Percentiles rank a stretch among this genome's conserved stretches.
These are phyloP conservation scores for Tapera naevia DNA, from an alignment of 2,797 vertebrate genomes.

Conservation along the genomic window DNA sequence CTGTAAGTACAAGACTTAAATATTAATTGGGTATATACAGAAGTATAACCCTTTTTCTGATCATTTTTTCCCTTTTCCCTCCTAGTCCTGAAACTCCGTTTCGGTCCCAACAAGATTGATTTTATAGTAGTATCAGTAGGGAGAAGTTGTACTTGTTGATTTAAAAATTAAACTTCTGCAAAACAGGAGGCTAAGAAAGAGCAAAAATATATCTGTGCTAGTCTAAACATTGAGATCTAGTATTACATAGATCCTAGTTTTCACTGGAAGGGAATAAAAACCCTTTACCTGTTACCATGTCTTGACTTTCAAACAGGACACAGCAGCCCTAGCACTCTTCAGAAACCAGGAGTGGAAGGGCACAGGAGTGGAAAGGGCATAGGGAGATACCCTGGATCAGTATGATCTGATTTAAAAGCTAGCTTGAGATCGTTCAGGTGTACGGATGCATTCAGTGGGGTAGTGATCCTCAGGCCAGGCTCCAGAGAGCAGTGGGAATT, in stretches of 20 bases:
- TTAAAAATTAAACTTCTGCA: neutral
- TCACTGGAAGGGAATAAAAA: neutral
- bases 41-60: neutral
- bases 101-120: neutral
- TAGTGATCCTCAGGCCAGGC: neutral
- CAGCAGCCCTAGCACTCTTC: fast-evolving
- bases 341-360: too few species aligned
- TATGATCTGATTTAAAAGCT: neutral
- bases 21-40: neutral
- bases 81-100: neutral
- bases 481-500: neutral
- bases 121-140: neutral
- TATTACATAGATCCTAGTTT: neutral
- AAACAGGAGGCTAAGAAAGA: neutral
- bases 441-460: neutral
- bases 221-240: neutral
- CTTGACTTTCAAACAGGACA: neutral
- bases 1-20: neutral
- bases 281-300: fast-evolving
- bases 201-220: neutral
- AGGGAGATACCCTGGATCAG: neutral
- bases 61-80: neutral
- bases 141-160: neutral
- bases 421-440: neutral
- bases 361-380: neutral